phyloP scores from a whole-genome alignment of 2,797 vertebrate species.

The Girardinus metallicus region DNA sequence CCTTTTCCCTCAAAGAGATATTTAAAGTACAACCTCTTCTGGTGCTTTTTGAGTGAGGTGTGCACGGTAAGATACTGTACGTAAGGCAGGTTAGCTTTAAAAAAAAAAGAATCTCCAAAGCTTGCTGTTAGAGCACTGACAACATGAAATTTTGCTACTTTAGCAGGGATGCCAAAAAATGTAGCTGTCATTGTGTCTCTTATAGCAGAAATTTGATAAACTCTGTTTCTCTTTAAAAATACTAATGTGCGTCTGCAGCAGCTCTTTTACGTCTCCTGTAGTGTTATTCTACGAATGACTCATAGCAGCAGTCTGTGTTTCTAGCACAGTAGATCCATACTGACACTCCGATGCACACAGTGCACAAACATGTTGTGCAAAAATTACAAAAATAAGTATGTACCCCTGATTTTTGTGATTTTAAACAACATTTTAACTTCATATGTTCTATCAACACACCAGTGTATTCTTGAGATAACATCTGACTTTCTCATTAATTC shows the following conservation, averaged over 20 bases:
- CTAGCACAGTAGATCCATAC: background rate
- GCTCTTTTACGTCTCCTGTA: background rate
- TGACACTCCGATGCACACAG: background rate
- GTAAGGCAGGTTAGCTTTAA: background rate
- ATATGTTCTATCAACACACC: background rate
- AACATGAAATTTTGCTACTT: background rate
- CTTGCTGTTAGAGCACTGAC: background rate
- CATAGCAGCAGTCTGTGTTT: background rate
- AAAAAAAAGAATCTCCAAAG: background rate
- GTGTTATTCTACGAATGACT: background rate
- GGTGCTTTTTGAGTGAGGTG: background rate
- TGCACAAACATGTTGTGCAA: background rate
- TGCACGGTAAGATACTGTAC: background rate
- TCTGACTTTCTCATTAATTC: background rate
- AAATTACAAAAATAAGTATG: background rate
- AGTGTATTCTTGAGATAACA: background rate
- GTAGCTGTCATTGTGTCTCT: background rate
- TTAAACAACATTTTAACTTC: background rate
- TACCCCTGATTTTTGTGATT: background rate
- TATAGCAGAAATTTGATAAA: background rate
- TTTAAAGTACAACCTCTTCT: background rate
- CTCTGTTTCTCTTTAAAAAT: background rate
- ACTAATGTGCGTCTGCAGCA: background rate
- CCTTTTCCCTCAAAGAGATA: background rate
- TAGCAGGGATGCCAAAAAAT: background rate